phyloP scores from a whole-genome alignment of 2,113 vertebrate species.

The Jacana jacana region DNA sequence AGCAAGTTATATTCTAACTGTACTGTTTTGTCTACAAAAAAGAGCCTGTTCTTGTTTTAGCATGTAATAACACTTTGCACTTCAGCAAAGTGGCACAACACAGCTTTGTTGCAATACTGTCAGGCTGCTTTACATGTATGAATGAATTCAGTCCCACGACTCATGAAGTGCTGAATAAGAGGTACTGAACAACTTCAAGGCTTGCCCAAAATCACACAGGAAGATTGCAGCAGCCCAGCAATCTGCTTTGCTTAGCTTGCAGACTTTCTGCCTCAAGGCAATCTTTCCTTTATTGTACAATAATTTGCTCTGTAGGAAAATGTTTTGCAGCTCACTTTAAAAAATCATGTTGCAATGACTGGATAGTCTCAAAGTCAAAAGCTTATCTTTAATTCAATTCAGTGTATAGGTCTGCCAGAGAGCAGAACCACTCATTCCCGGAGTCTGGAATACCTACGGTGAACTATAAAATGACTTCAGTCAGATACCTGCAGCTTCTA shows the following conservation, averaged over 20 bases:
- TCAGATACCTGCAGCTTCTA: background rate
- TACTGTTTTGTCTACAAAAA: background rate
- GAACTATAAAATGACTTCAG: background rate
- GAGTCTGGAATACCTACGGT: background rate
- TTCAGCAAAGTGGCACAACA: background rate
- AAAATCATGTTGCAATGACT: background rate
- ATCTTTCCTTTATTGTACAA: background rate
- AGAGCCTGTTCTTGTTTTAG: background rate
- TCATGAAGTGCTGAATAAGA: background rate
- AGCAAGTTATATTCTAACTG: background rate
- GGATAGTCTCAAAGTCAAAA: background rate
- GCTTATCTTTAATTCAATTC: background rate
- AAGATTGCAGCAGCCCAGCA: background rate
- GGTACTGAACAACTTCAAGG: background rate
- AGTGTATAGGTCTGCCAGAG: background rate
- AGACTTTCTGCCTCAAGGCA: background rate
- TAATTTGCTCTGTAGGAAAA: conserved; percentile 14
- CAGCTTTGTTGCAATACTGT: background rate
- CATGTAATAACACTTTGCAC: background rate
- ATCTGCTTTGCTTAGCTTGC: background rate
- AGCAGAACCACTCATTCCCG: background rate
- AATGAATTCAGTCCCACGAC: background rate
- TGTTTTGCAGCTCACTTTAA: background rate
- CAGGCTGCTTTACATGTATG: background rate
- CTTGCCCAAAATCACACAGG: background rate